Evolutionary conservation across 37 sponge, comb jelly and placozoan species (phyloP), one percentile per base, ranked within the genome.

Genomic region (Bolinopsis microptera): DNA sequence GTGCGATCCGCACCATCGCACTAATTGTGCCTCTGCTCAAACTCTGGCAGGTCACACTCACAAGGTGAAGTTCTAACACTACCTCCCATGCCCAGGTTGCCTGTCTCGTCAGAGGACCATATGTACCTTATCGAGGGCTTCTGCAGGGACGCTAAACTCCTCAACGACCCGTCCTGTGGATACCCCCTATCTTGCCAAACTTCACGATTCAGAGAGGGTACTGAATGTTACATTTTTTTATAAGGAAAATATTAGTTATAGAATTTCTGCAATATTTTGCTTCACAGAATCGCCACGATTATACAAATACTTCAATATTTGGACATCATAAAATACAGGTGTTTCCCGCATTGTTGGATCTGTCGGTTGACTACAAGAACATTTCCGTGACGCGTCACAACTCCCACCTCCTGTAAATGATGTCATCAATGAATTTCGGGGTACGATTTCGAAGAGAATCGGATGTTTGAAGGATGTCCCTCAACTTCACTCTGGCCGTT

Each of bases 91-190:
- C n/a, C n/a, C 61, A 86, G 90, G 90, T 18, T 86, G 90, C 39
- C 18, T 86, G 1, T 1, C 27, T 36, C 25, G 61, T 24, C 37
- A 86, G 35, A 23, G 32, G 90, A 86, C 26, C 90, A 86, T 27
- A 86, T 86, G 90, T 86, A 86, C 48, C 90, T 86, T 25, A 39
- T 86, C 30, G n/a, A n/a, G 90, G 38, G 39, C 26, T 86, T 3
- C 61, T 86, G 18, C 90, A 86, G n/a, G 39, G 90, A 86, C 1
- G 31, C 90, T 26, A 35, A 13, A 8, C 39, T 27, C 61, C 90
- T 86, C 26, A 39, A 1, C 0, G 8, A 13, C 25, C 41, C 39
- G 28, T 86, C 90, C n/a, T 86, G 90, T 40, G 40, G 8, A 18
- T 22, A 35, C 0, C 90, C 90, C 30, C 26, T 22, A 22, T 41